Conservation (phyloP, 2,888 invertebrate genomes). For the Pantelozetes paolii region DNA sequence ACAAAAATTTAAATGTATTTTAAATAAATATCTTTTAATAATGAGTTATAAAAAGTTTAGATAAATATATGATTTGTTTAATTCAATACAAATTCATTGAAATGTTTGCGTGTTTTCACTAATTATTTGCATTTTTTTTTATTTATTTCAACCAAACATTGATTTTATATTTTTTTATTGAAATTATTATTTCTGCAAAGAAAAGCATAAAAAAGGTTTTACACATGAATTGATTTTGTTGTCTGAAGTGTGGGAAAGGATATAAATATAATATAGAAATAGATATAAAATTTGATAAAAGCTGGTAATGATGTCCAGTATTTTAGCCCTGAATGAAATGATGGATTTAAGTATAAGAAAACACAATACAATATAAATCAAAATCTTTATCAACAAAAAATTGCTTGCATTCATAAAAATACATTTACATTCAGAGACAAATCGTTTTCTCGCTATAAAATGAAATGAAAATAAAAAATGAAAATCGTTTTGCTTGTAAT, state of each 20-base stretch:
- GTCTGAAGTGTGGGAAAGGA: not conserved
- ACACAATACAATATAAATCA: conserved; percentile 9
- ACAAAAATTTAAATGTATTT: no score
- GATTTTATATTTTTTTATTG: not conserved
- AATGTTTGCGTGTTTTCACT: not conserved
- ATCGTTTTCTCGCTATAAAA: conserved; percentile 5
- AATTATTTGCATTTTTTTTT: not conserved
- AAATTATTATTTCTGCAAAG: not conserved
- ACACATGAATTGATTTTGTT: not conserved
- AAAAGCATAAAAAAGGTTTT: no score
- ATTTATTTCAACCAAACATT: not conserved
- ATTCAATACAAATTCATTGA: no score
- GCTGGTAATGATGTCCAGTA: not conserved
- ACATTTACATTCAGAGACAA: not conserved
- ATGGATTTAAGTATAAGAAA: not conserved
- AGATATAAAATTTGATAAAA: not conserved
- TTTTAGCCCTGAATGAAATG: not conserved
- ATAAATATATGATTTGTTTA: no score
- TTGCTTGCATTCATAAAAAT: not conserved
- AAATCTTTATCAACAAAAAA: not conserved
- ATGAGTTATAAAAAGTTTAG: no score
- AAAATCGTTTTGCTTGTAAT: conserved; percentile 9
- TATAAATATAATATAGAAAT: not conserved
- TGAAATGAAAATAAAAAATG: no score
- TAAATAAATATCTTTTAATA: no score